phyloP scores from a whole-genome alignment of 2,113 vertebrate species.

The Aptenodytes forsteri region DNA sequence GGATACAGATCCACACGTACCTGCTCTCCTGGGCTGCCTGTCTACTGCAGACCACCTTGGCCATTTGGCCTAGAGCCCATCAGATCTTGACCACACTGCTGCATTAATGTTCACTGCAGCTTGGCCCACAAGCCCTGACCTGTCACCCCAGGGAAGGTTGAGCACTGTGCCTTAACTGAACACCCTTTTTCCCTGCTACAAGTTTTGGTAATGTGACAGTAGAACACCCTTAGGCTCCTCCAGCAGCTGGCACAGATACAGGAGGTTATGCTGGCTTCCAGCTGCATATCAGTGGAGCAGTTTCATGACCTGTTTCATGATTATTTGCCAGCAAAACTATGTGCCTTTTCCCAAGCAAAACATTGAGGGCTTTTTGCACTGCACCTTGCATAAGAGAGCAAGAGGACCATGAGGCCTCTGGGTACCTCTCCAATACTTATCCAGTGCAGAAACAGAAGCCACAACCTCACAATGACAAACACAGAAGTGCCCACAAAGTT shows the following conservation, averaged over 20 bases:
- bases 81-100: not conserved
- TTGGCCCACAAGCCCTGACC: too few species aligned
- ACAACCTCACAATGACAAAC: not conserved
- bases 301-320: not conserved
- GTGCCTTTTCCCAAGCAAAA: not conserved
- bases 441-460: not conserved
- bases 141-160: not conserved
- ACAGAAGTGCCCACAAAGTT: not conserved
- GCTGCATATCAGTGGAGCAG: not conserved
- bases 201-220: not conserved
- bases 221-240: not conserved
- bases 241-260: not conserved
- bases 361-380: not conserved
- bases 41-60: not conserved
- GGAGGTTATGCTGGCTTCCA: not conserved
- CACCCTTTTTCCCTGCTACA: not conserved
- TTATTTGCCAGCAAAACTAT: not conserved
- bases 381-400: not conserved
- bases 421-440: not conserved
- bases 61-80: not conserved
- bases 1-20: not conserved
- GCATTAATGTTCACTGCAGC: not conserved
- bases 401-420: not conserved
- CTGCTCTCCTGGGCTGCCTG: not conserved
- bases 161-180: not conserved